A percentile compares a stretch with the other conserved stretches of the same genome.
Conservation (phyloP, 1,140 invertebrate species). For the Manduca sexta region DNA sequence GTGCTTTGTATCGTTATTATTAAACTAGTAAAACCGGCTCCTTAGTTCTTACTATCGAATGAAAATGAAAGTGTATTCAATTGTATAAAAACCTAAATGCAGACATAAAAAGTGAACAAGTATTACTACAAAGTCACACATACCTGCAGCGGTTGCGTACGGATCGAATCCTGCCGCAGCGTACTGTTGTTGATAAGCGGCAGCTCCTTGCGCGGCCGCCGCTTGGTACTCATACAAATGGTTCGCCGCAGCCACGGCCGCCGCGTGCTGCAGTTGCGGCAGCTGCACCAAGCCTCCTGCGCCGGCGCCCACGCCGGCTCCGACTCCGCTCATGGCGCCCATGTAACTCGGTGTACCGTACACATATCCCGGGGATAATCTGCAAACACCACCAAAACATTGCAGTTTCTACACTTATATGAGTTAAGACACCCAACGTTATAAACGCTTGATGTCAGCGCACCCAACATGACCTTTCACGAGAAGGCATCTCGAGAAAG, state of each 20-base stretch:
- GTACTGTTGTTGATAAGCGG: slow-evolving; percentile 80
- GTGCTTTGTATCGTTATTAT: no score
- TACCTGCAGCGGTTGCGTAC: slow-evolving; percentile 73
- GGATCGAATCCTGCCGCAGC: slow-evolving; percentile 81
- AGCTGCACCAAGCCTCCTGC: slow-evolving; percentile 75
- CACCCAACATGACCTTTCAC: slow-evolving; percentile 2
- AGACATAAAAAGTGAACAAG: no score
- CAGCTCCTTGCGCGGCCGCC: slow-evolving; percentile 77
- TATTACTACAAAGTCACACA: no score
- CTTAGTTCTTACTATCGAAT: no score
- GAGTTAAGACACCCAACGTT: slow-evolving; percentile 8
- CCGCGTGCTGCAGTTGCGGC: slow-evolving; percentile 81
- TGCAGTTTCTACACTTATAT: background rate
- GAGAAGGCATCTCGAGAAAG: background rate
- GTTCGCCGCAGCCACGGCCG: slow-evolving; percentile 80
- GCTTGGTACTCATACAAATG: slow-evolving; percentile 84
- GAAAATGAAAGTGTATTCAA: no score
- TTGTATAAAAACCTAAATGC: no score
- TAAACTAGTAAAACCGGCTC: no score
- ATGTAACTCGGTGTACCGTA: slow-evolving; percentile 80
- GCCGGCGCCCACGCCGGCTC: slow-evolving; percentile 71
- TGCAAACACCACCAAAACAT: slow-evolving; percentile 44
- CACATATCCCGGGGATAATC: slow-evolving; percentile 83
- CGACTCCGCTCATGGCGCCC: slow-evolving; percentile 72
- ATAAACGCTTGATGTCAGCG: background rate